Percentiles rank a stretch among this genome's conserved stretches.
Conservation (phyloP, 2,113 vertebrate species). For the Piaya cayana region DNA sequence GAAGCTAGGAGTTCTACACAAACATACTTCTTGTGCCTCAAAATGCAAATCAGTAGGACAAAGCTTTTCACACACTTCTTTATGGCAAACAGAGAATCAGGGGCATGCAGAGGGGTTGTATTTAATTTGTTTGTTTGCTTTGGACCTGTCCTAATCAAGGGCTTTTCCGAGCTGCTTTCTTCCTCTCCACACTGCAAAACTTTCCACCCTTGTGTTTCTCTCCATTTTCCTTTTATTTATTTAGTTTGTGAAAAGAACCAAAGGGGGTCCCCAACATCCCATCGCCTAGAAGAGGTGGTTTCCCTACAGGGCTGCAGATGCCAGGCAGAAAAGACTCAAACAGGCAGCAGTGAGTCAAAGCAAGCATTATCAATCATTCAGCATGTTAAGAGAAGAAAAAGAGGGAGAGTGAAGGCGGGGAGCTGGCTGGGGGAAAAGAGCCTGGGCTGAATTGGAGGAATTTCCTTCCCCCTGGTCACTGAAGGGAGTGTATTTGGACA, state of each 20-base stretch:
- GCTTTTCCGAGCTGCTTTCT: slow-evolving; percentile 48
- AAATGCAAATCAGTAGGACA: not conserved
- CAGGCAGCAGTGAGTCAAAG: slow-evolving; percentile 44
- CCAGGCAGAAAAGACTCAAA: slow-evolving; percentile 73
- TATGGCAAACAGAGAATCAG: not conserved
- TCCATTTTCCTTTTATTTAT: not conserved
- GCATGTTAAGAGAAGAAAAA: slow-evolving; percentile 69
- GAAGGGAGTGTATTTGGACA: slow-evolving; percentile 88
- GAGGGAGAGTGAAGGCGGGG: slow-evolving; percentile 53
- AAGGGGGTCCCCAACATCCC: slow-evolving; percentile 71
- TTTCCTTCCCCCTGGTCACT: slow-evolving; percentile 59
- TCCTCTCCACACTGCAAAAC: not conserved
- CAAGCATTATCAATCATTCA: slow-evolving; percentile 74
- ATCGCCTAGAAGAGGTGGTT: slow-evolving; percentile 65
- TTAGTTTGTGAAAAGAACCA: slow-evolving; percentile 80
- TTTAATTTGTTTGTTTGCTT: slow-evolving; percentile 91
- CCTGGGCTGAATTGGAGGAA: slow-evolving; percentile 70
- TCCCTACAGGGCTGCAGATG: slow-evolving; percentile 84
- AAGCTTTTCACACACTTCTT: not conserved
- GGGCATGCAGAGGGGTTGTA: slow-evolving; percentile 77
- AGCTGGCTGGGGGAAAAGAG: slow-evolving; percentile 37
- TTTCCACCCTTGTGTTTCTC: not conserved
- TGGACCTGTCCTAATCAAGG: slow-evolving; percentile 81
- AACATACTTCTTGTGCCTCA: not conserved
- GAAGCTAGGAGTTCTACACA: not conserved